Base-by-base conservation (phyloP, 2,888 invertebrate species). In the Julus scanicus region DNA sequence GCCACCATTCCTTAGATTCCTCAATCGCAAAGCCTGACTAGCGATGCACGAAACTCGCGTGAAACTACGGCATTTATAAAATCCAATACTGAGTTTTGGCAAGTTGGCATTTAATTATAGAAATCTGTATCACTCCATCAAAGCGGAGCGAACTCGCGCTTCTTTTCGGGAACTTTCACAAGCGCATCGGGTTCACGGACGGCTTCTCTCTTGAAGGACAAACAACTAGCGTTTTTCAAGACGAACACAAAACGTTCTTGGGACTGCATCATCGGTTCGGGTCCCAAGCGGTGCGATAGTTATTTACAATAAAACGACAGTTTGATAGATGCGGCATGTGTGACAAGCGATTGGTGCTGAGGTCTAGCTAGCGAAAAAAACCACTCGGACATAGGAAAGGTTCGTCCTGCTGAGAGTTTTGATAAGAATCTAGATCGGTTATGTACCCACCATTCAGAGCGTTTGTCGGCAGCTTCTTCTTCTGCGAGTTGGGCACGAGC, bases 371-470 rank as follows among this genome's bases (percentile, higher is more conserved):
- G 71, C 71, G 71, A 71, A 71, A 71, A n/a, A 71, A 71, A 8
- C 71, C 71, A 5, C 11, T 71, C 29, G 71, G 71, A n/a, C 71
- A 71, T 5, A 71, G 11, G 29, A 71, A 71, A 2, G 20, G 71
- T n/a, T 29, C 20, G 71, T 71, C 20, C 29, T 71, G 71, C 29
- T 3, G 29, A 20, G 71, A 71, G 71, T 71, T 71, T 40, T 88
- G 84, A 40, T 88, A 88, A 80, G 88, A 84, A 48, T 44, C 44
- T 29, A 88, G 48, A 84, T 88, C 88, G 17, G 83, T 88, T 88
- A 83, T 80, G 53, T 88, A 88, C 88, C 88, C 88, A 88, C 88
- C 88, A n/a, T 88, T 88, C 20, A 57, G 84, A 63, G 71, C 57
- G 48, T 37, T 80, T 13, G 88, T 88, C 13, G 88, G 84, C 40